A percentile compares a stretch with the other conserved stretches of the same genome.
phyloP scores from a whole-genome alignment of 2,113 vertebrate genomes.

The Apus apus region DNA sequence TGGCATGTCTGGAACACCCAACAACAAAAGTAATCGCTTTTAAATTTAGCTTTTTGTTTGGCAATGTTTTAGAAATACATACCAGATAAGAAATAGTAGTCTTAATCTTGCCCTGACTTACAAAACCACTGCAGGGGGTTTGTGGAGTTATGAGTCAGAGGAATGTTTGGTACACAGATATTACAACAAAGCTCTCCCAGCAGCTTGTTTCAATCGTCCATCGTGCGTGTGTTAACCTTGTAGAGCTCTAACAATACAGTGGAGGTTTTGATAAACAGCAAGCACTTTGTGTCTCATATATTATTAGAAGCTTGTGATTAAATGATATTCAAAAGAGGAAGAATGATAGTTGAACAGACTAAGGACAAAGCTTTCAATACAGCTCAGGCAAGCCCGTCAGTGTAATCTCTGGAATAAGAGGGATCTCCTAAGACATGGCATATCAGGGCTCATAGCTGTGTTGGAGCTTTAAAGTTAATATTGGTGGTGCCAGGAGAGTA shows the following conservation, averaged over 20 bases:
- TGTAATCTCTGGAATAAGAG: not conserved
- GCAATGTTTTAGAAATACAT: constrained; percentile 32
- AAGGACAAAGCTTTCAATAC: not conserved
- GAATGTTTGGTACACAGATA: not conserved
- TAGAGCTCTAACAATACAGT: not conserved
- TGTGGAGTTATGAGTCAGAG: not conserved
- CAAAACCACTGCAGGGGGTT: constrained; percentile 13
- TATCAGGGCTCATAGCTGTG: not conserved
- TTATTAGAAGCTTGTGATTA: not conserved
- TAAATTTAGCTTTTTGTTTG: constrained; percentile 37
- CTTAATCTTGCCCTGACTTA: constrained; percentile 29
- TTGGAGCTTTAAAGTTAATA: not conserved
- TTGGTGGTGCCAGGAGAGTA: not conserved
- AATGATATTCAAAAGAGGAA: not conserved
- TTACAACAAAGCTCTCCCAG: not conserved
- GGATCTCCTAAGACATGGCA: not conserved
- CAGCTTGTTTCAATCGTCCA: not conserved
- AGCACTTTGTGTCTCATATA: not conserved
- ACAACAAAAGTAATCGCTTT: not conserved
- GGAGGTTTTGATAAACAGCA: not conserved
- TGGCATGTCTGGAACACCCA: not conserved
- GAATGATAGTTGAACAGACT: not conserved
- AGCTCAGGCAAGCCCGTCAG: not conserved
- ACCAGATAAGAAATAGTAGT: not conserved
- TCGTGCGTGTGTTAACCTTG: not conserved